These are phyloP conservation scores for Oscheius sp. DNA, from an alignment of 2,888 invertebrate species.

Conservation along the genomic window DNA sequence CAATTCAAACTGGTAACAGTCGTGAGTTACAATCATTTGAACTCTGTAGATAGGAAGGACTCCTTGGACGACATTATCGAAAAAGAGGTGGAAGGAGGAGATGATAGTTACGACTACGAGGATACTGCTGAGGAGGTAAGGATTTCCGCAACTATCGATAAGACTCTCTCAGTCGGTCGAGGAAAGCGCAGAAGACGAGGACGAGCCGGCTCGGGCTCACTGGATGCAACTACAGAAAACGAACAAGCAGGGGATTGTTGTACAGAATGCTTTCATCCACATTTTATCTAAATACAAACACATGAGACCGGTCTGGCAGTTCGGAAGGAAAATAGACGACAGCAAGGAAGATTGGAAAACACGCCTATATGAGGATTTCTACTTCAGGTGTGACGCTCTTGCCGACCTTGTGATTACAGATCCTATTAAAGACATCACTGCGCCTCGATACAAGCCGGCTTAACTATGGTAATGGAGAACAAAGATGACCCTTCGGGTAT, in stretches of 20 bases:
- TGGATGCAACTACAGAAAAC: constrained; percentile 70
- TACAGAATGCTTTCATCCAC: constrained; percentile 59
- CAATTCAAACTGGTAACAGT: too few species aligned
- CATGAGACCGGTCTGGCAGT: constrained; percentile 70
- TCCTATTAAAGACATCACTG: constrained; percentile 62
- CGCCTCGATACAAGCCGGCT: constrained; percentile 66
- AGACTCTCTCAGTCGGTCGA: constrained; percentile 7
- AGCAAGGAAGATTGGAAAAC: constrained; percentile 56
- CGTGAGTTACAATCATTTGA: too few species aligned
- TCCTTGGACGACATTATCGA: constrained; percentile 43
- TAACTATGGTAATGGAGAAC: constrained; percentile 71
- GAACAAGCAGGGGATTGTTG: constrained; percentile 60
- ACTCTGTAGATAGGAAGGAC: constrained; percentile 6
- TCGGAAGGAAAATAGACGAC: constrained; percentile 61
- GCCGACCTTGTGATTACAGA: neutral
- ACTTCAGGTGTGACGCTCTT: constrained; percentile 58
- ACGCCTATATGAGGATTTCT: constrained; percentile 60
- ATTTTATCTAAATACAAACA: constrained; percentile 67
- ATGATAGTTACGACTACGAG: constrained; percentile 41
- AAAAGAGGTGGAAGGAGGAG: constrained; percentile 28
- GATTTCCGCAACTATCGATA: neutral
- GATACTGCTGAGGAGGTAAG: constrained; percentile 44
- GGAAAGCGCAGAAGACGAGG: constrained; percentile 38
- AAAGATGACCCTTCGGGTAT: constrained; percentile 61
- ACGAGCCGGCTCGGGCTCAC: constrained; percentile 62